phyloP scores from a whole-genome alignment of 2,113 vertebrate species.

The Hippopotamus amphibius region DNA sequence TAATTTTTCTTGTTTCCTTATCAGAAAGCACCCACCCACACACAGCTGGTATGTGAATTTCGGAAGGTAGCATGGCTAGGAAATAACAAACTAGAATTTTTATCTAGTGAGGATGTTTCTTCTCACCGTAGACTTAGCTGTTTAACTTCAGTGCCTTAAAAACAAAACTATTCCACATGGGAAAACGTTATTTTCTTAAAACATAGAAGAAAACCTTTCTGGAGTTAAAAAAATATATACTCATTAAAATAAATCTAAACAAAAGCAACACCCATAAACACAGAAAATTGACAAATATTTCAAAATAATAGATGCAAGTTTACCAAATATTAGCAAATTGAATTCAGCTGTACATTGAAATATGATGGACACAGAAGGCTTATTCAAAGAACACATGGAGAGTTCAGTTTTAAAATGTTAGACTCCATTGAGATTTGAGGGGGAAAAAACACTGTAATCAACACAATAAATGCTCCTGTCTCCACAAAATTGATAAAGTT shows the following conservation, averaged over 20 bases:
- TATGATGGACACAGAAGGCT: neutral
- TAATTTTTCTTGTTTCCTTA: neutral
- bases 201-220: neutral
- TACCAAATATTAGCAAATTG: neutral
- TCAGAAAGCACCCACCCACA: neutral
- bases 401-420: neutral
- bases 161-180: neutral
- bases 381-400: neutral
- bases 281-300: neutral
- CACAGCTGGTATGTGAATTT: neutral
- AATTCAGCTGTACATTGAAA: neutral
- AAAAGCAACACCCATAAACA: neutral
- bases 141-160: neutral
- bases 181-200: neutral
- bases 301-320: neutral
- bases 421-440: neutral
- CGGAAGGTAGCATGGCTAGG: neutral
- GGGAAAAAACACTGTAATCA: neutral
- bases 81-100: neutral
- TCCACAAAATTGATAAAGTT: neutral
- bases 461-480: neutral
- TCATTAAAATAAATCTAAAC: neutral
- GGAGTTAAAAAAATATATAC: neutral
- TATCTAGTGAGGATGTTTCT: neutral
- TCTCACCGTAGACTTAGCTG: neutral